Conservation (phyloP, 2,113 vertebrate genomes). For the Dissostichus mawsoni region DNA sequence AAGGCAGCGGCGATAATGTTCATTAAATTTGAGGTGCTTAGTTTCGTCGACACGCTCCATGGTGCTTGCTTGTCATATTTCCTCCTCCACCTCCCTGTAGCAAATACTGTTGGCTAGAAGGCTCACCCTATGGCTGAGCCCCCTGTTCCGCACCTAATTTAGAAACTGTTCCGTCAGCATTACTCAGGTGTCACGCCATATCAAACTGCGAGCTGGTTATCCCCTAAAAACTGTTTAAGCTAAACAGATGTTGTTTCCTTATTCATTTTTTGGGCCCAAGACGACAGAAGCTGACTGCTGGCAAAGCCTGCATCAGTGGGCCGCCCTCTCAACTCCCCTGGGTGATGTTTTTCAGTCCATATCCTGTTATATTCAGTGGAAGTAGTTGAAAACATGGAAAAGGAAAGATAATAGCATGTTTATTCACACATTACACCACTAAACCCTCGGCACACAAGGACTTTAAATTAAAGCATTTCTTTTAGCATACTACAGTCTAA, state of each 20-base stretch:
- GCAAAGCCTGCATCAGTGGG: not conserved
- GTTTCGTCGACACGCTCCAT: conserved; percentile 59
- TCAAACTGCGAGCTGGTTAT: conserved; percentile 20
- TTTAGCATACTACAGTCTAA: conserved; percentile 21
- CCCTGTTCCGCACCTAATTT: conserved; percentile 52
- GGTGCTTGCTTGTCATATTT: conserved; percentile 64
- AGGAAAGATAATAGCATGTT: conserved; percentile 16
- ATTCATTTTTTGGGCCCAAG: conserved; percentile 21
- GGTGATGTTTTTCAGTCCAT: conserved; percentile 4
- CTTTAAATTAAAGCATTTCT: conserved; percentile 39
- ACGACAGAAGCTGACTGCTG: conserved; percentile 3
- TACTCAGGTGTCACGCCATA: conserved; percentile 43
- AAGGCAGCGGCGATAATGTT: conserved; percentile 62
- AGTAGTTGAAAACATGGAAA: conserved; percentile 1
- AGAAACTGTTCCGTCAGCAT: conserved; percentile 59
- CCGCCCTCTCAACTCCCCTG: not conserved
- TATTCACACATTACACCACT: conserved; percentile 24
- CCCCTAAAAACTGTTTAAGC: conserved; percentile 46
- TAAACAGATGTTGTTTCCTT: conserved; percentile 41
- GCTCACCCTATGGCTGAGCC: conserved; percentile 40
- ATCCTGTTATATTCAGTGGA: not conserved
- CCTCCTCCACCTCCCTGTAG: conserved; percentile 35
- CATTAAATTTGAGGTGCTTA: conserved; percentile 57
- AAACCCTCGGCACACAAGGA: conserved; percentile 12
- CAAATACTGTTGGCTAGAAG: conserved; percentile 25